Base-by-base conservation (phyloP, 2,113 vertebrate genomes). In the Azemiops feae region DNA sequence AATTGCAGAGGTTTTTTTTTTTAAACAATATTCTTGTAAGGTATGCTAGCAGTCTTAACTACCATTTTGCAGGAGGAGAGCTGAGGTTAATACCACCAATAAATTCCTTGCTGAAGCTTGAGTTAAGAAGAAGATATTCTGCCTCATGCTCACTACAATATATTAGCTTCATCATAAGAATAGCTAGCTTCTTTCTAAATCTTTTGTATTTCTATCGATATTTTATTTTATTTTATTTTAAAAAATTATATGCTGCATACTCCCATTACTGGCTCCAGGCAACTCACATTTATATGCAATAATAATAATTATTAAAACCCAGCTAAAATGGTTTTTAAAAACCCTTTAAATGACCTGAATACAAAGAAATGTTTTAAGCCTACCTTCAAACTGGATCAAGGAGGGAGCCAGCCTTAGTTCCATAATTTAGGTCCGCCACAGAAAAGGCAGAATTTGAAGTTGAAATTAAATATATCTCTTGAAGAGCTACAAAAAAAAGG, bases 171-270 rank as follows among this genome's bases (percentile, higher is more conserved):
- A 47, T 30, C 34, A 88, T 52, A 50, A 27, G 11, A 5, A 47
- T 43, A 43, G 22, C 50, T 30, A 39, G 6, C 74, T 57, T 58
- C 27, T 55, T 34, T 86, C 39, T 85, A 69, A 54, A 91, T 11
- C 20, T 23, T 10, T 85, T 92, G 69, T 91, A 45, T 95, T 95
- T 94, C 95, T 97, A 95, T 92, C 95, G 95, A 85, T 93, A 93
- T 96, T 81, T 81, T 43, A 74, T 74, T 34, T 74, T 69, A 74
- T 34, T 81, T 55, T 55, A 55, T 55, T 74, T 39, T 3, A 3
- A 22, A 74, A 81, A 81, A 81, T 43, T n/a, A 81, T 20, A 39
- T 43, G 74, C 74, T 81, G 74, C 74, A 39, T 22, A 81, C 34
- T 43, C 6, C 5, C 3, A 1, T 81, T 81, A 39, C 18, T 81